Evolutionary conservation across 2,113 vertebrate species (phyloP).

Genomic region (Microtus oregoni): DNA sequence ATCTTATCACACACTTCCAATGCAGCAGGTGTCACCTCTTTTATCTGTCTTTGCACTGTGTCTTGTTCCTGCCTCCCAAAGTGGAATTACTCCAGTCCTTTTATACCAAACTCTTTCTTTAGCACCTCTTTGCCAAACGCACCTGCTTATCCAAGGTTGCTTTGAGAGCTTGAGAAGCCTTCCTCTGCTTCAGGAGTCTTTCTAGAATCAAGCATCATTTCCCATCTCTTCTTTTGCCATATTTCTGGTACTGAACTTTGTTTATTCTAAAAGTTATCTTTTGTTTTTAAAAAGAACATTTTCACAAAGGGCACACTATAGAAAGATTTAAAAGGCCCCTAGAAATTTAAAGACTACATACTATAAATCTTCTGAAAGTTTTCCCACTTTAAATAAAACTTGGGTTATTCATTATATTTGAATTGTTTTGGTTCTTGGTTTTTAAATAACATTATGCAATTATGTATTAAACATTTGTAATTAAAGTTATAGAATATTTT

Average conservation of each 20-base stretch:
- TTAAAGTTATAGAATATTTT: background rate
- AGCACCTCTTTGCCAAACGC: background rate
- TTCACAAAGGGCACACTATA: background rate
- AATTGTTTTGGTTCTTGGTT: background rate
- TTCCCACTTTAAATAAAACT: background rate
- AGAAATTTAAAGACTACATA: background rate
- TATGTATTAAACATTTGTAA: background rate
- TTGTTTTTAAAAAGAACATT: background rate
- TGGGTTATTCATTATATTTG: too few relatives aligned
- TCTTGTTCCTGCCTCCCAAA: too few relatives aligned
- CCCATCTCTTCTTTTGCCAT: background rate
- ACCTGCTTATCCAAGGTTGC: background rate
- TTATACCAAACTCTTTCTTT: background rate
- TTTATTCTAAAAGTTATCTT: background rate
- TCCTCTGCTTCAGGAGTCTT: background rate
- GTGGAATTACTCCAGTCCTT: background rate
- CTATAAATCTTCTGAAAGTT: background rate
- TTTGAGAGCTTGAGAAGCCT: background rate
- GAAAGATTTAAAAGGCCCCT: background rate
- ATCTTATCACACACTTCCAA: conserved; percentile 84
- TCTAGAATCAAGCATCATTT: background rate
- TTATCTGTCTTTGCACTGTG: background rate
- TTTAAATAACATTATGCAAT: background rate
- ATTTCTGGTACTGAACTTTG: background rate
- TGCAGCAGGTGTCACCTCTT: conserved; percentile 82